Conservation (phyloP, 2,888 invertebrate genomes). For the Steinernema scapterisci region DNA sequence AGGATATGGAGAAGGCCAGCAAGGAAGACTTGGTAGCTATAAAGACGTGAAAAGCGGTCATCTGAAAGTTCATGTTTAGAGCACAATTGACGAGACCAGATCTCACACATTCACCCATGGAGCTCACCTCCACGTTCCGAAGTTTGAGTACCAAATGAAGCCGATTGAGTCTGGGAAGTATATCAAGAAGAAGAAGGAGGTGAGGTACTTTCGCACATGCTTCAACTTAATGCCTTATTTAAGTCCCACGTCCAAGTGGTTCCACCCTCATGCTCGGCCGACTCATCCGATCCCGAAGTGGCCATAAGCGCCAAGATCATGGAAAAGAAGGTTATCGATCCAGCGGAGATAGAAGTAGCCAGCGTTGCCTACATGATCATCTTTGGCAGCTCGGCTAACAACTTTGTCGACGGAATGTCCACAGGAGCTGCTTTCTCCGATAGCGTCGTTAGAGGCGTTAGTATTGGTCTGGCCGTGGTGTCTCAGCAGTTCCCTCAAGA, state of each 20-base stretch:
- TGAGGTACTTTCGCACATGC: neutral
- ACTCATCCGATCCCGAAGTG: neutral
- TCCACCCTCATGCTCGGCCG: neutral
- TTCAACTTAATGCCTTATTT: no score
- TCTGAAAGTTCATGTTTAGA: neutral
- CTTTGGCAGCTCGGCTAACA: slow-evolving; percentile 62
- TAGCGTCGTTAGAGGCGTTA: slow-evolving; percentile 56
- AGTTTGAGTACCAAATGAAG: neutral
- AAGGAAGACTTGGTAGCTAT: neutral
- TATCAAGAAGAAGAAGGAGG: neutral
- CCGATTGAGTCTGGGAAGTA: neutral
- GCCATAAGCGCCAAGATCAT: slow-evolving; percentile 52
- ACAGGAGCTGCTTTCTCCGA: slow-evolving; percentile 65
- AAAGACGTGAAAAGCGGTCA: neutral
- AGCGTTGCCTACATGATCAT: slow-evolving; percentile 66
- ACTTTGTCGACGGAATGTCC: slow-evolving; percentile 66
- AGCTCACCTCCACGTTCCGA: neutral
- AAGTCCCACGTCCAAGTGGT: neutral
- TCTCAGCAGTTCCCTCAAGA: slow-evolving; percentile 66
- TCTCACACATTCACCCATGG: slow-evolving; percentile 17
- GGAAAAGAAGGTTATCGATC: slow-evolving; percentile 59
- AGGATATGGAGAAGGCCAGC: slow-evolving; percentile 3
- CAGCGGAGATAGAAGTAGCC: slow-evolving; percentile 56
- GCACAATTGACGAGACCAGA: neutral
- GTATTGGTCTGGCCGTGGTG: slow-evolving; percentile 63